A percentile compares a stretch with the other conserved stretches of the same genome.
Evolutionary conservation across 2,113 vertebrate genomes (phyloP).

Genomic region (Neoarius graeffei): DNA sequence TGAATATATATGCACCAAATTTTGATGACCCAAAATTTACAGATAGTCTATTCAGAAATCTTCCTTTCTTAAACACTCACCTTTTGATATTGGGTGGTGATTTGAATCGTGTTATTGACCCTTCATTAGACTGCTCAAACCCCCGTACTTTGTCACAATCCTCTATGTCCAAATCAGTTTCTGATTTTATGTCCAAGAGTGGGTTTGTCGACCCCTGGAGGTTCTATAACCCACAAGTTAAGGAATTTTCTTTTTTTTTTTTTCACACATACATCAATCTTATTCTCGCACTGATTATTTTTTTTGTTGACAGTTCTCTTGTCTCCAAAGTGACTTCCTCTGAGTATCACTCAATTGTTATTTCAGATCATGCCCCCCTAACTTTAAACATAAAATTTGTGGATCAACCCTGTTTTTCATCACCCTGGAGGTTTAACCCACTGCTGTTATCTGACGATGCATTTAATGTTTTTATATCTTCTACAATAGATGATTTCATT

Average conservation of each 20-base stretch:
- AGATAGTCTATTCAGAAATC: too few relatives aligned
- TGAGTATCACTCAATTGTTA: too few relatives aligned
- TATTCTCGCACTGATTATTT: background rate
- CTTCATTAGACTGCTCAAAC: background rate
- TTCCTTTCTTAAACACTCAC: background rate
- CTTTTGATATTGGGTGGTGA: background rate
- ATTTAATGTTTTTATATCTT: background rate
- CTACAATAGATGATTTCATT: background rate
- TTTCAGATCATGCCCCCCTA: too few relatives aligned
- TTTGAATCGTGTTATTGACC: background rate
- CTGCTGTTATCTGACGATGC: background rate
- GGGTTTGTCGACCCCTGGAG: background rate
- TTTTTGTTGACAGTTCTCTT: background rate
- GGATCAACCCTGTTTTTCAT: background rate
- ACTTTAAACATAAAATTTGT: too few relatives aligned
- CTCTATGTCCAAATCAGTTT: background rate
- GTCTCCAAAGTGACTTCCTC: background rate
- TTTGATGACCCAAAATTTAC: background rate
- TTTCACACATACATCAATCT: background rate
- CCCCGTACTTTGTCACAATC: accelerated
- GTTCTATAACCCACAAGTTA: background rate
- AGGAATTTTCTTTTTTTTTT: background rate
- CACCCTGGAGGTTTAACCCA: background rate
- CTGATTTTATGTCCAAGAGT: background rate
- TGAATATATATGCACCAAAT: background rate